These are phyloP conservation scores for Hydrochoerus hydrochaeris DNA, from an alignment of 2,113 vertebrate species.

Conservation along the genomic window DNA sequence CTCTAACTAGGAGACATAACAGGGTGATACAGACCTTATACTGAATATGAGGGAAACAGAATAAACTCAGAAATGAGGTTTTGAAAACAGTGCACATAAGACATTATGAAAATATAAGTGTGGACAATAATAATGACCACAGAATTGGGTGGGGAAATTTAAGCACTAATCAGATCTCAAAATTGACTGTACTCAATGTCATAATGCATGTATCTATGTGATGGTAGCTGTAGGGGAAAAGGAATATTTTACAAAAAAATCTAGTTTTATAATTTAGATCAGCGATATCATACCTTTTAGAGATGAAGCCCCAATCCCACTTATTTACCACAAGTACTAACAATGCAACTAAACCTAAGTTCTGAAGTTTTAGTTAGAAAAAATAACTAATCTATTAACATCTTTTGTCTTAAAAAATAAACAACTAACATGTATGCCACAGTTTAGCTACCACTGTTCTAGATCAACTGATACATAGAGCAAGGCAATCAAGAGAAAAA, in stretches of 20 bases:
- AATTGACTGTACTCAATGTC: background rate
- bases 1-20: background rate
- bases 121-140: background rate
- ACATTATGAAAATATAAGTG: background rate
- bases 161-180: background rate
- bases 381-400: background rate
- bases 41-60: background rate
- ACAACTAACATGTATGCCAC: background rate
- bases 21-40: background rate
- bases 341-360: background rate
- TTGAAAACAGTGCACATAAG: background rate
- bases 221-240: background rate
- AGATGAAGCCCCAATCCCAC: background rate
- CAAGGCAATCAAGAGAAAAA: background rate
- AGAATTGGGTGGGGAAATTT: background rate
- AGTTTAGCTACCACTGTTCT: background rate
- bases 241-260: background rate
- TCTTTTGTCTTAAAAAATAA: background rate
- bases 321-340: background rate
- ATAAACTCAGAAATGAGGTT: background rate
- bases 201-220: background rate
- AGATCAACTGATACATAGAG: background rate
- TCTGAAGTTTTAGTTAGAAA: background rate
- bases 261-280: background rate
- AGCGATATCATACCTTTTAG: background rate